Evolutionary conservation across 2,113 vertebrate genomes (phyloP), one percentile per base, ranked within the genome.

Genomic region (Alligator sinensis): DNA sequence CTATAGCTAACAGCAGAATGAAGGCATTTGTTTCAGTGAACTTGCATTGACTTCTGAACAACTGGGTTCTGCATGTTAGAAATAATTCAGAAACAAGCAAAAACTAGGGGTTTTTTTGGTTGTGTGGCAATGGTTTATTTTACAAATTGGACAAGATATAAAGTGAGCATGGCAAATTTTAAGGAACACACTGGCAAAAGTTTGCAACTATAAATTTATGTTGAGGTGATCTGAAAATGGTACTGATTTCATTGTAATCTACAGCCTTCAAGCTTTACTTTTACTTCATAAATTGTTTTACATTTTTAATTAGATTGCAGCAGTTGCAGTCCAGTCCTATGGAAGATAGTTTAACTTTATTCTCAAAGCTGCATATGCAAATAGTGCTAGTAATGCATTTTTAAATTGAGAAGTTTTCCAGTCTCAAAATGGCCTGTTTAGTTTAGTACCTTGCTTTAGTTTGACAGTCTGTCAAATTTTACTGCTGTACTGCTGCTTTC

Each of bases 401-500:
- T 88, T 75, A 96, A 95, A 96, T 89, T 84, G 95, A 87, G 77
- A 18, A 82, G 94, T 96, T 79, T 97, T 96, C 95, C 96, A 96
- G 64, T 95, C 95, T 89, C 87, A 95, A 94, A 96, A 97, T 96
- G 96, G 90, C 80, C 80, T 86, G 95, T 94, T 92, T 94, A 87
- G 96, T 91, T 96, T 96, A 96, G 77, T 93, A 93, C 94, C 75
- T 97, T 93, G 80, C 95, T 96, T 94, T 66, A 94, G 90, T 95
- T 93, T 96, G 96, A 96, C 95, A 96, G 92, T 82, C 77, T 93
- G 90, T 96, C 95, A 89, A 92, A 96, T 96, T 95, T 96, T 96
- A 92, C 66, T 95, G 93, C 96, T 89, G 96, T 95, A 89, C 64
- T 91, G 80, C 76, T 89, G 92, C 85, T 91, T 95, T 90, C 93